Conservation (phyloP, 2,797 vertebrate species). For the Microctenopoma stevenorrisi region DNA sequence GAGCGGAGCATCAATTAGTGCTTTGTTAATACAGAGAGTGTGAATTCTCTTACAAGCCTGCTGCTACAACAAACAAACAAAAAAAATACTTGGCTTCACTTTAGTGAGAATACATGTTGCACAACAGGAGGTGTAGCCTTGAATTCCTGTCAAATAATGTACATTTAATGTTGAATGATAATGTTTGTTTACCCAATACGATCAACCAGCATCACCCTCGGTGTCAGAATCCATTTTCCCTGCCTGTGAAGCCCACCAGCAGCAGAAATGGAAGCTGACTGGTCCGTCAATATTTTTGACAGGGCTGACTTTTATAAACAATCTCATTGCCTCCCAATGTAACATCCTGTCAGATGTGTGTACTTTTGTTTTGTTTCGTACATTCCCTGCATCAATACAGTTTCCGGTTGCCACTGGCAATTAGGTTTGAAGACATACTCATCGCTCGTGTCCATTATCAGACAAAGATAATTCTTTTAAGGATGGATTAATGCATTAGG, state of each 20-base stretch:
- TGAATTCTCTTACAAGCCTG: slow-evolving; percentile 35
- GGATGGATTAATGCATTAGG: too few species aligned
- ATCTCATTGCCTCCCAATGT: slow-evolving; percentile 12
- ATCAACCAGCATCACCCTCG: slow-evolving; percentile 29
- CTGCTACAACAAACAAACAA: slow-evolving; percentile 6
- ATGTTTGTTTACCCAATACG: slow-evolving; percentile 11
- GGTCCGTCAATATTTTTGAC: slow-evolving; percentile 56
- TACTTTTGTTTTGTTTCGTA: background rate
- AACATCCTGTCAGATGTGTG: slow-evolving; percentile 20
- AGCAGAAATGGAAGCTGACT: slow-evolving; percentile 38
- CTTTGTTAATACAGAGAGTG: slow-evolving; percentile 54
- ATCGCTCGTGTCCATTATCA: background rate
- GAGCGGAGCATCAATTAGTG: slow-evolving; percentile 39
- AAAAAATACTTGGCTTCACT: slow-evolving; percentile 33
- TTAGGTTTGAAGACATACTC: background rate
- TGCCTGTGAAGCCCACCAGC: slow-evolving; percentile 5
- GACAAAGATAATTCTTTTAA: too few species aligned
- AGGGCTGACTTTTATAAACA: slow-evolving; percentile 23
- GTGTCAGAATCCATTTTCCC: slow-evolving; percentile 36
- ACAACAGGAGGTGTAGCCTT: slow-evolving; percentile 29
- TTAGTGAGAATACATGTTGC: slow-evolving; percentile 27
- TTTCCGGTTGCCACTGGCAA: background rate
- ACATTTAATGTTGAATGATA: slow-evolving; percentile 30
- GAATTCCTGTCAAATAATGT: slow-evolving; percentile 41
- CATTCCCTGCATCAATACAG: background rate